A percentile compares a stretch with the other conserved stretches of the same genome.
Conservation (phyloP, 2,797 vertebrate species). For the Anisognathus igniventris region DNA sequence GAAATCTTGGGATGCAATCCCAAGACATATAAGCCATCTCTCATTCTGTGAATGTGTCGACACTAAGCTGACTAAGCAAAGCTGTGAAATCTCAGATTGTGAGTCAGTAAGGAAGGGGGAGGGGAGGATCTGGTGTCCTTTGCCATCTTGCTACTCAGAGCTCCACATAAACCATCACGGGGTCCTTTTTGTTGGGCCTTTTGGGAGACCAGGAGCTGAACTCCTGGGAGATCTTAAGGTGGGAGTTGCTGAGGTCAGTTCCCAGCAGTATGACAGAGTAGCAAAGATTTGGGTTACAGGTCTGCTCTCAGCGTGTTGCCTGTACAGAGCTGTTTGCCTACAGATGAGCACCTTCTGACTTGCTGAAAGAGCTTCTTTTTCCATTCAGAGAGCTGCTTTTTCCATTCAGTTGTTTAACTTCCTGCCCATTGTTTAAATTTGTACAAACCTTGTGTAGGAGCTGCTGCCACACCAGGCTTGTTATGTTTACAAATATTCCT, state of each 20-base stretch:
- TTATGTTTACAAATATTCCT: constrained; percentile 60
- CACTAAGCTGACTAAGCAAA: constrained; percentile 75
- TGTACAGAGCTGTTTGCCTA: constrained; percentile 1
- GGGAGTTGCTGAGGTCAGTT: not conserved
- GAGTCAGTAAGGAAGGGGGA: constrained; percentile 20
- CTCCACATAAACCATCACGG: not conserved
- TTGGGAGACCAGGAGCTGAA: not conserved
- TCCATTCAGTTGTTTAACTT: constrained; percentile 34
- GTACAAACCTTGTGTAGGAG: constrained; percentile 57
- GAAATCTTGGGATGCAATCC: constrained; percentile 61
- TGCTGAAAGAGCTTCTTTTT: constrained; percentile 58
- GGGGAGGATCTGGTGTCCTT: constrained; percentile 20
- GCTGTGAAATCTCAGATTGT: constrained; percentile 70
- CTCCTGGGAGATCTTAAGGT: not conserved
- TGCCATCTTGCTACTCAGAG: constrained; percentile 47
- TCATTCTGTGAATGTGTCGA: constrained; percentile 94
- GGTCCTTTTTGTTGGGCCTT: not conserved
- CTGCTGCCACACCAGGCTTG: constrained; percentile 19
- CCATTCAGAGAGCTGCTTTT: constrained; percentile 51
- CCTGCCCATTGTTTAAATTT: constrained; percentile 25
- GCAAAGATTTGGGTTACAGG: constrained; percentile 12
- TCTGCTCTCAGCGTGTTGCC: not conserved
- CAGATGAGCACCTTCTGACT: constrained; percentile 48
- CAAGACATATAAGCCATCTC: constrained; percentile 68
- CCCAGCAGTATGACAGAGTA: constrained; percentile 6